Evolutionary conservation across 2,797 vertebrate genomes (phyloP).

Genomic region (Macrochelys suwanniensis): DNA sequence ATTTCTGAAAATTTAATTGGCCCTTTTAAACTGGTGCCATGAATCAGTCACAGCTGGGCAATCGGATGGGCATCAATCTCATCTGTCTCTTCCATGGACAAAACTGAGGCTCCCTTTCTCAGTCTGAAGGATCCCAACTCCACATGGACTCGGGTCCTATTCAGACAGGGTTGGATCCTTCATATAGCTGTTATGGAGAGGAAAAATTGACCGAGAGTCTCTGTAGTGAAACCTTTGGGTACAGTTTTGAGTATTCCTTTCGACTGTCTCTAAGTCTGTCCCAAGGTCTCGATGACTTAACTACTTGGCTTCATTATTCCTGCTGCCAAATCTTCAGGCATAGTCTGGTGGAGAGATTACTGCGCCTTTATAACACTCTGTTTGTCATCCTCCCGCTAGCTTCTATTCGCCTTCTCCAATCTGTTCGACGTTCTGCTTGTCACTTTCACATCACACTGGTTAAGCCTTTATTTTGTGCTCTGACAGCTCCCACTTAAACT

Average conservation of each 20-base stretch:
- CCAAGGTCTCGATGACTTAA: not conserved
- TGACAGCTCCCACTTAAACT: not conserved
- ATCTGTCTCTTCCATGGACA: not conserved
- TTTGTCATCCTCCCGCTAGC: conserved; percentile 43
- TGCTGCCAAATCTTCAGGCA: not conserved
- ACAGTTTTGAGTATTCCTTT: not conserved
- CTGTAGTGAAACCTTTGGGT: not conserved
- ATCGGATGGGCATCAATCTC: not conserved
- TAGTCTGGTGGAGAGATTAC: not conserved
- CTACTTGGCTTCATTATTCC: not conserved
- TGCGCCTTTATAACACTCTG: not conserved
- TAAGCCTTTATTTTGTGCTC: not conserved
- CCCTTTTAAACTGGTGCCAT: not conserved
- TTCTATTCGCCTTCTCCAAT: not conserved
- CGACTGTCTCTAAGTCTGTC: not conserved
- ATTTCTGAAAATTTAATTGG: not conserved
- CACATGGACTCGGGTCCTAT: not conserved
- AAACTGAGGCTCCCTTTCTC: not conserved
- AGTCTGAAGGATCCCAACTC: not conserved
- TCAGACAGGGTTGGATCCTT: not conserved
- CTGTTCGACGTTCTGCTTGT: conserved; percentile 18
- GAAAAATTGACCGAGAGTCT: not conserved
- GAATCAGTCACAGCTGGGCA: not conserved
- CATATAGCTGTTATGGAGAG: not conserved
- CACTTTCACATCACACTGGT: not conserved